Evolutionary conservation across 92 coral and sea anemone species (phyloP), one percentile per base, ranked within the genome.

Genomic region (Chrysogorgia sp.): DNA sequence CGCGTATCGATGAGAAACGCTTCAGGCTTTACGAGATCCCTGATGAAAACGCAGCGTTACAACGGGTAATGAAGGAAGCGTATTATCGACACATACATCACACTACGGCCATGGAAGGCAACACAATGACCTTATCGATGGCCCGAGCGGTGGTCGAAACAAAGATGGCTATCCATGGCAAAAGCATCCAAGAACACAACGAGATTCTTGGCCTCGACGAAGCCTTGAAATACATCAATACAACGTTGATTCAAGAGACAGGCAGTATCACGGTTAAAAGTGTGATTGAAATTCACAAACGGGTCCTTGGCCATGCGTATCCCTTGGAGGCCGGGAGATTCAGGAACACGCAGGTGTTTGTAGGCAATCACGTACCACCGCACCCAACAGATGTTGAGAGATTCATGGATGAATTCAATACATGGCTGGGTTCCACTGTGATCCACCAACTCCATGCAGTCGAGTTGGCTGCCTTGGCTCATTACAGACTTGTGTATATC

Each of bases 91-190:
- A 94, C 60, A 94, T 94, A 31, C 92, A 89, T 71, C 98, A 94
- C 41, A 89, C 98, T 21, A 94, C 92, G 80, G 98, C 98, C 13
- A 91, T 94, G 66, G 98, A 94, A 81, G 98, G 98, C 1, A 94
- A 94, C 74, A 94, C 98, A 43, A 94, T 94, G 98, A 94, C 98
- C 1, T 70, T 94, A 37, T 91, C 97, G 7, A 94, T 94, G 98
- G 90, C 98, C 0, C 84, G 98, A 62, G 98, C 98, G 12, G 78
- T 94, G 25, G 98, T 94, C 3, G 98, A 94, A 71, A 91, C 98
- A 55, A 85, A 87, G 74, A 94, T 94, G 98, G 98, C 94, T 20
- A 76, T 94, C 3, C 85, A 91, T 41, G 98, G 98, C 15, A 94
- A 94, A 58, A 94, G 98, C 65, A 87, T 94, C 2, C 76, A 86